Conservation (phyloP, 2,888 invertebrate genomes). For the Orthosia incerta region DNA sequence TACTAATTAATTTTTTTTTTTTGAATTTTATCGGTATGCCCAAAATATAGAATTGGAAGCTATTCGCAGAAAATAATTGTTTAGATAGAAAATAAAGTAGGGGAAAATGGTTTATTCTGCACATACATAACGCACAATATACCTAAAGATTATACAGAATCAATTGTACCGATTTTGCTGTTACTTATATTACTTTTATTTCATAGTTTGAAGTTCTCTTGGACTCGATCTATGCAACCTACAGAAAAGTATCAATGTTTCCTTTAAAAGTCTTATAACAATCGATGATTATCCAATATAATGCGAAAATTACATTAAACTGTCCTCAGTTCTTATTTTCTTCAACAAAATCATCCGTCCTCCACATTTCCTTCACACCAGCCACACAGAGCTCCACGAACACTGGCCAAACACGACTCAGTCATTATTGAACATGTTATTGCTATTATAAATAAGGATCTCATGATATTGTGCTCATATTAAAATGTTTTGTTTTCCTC, state of each 20-base stretch:
- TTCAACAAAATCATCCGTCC: background rate
- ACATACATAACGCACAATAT: no score
- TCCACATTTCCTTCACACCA: conserved; percentile 4
- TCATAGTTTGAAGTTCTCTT: no score
- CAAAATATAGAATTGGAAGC: no score
- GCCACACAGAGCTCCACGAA: conserved; percentile 55
- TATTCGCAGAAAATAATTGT: no score
- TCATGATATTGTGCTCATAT: conserved; percentile 87
- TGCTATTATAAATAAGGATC: conserved; percentile 88
- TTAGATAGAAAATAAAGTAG: no score
- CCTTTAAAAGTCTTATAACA: background rate
- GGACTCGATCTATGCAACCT: no score
- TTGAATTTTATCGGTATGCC: no score
- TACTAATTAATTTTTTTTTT: no score
- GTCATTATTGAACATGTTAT: conserved; percentile 89
- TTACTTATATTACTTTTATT: no score
- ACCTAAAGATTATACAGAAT: no score
- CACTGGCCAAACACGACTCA: conserved; percentile 76
- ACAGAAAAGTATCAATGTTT: background rate
- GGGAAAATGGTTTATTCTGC: no score
- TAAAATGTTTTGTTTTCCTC: conserved; percentile 85
- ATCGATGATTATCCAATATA: background rate
- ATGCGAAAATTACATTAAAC: background rate
- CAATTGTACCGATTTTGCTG: no score
- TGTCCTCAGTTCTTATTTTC: background rate